A percentile compares a stretch with the other conserved stretches of the same genome.
phyloP scores from a whole-genome alignment of 2,113 vertebrate species.

The Camelus dromedarius region DNA sequence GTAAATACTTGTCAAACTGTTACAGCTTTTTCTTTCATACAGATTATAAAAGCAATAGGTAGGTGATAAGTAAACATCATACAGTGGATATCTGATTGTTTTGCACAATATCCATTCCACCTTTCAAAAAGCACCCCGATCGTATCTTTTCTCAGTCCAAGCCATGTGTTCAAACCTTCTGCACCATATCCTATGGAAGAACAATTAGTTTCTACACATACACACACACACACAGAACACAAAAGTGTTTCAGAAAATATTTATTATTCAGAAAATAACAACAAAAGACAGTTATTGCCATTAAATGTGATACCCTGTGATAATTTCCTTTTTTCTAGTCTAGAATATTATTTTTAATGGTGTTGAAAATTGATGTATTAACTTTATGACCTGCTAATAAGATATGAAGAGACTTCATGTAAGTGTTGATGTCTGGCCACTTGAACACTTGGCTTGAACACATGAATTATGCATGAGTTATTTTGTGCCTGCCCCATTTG shows the following conservation, averaged over 20 bases:
- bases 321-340: neutral
- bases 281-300: neutral
- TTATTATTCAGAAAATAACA: neutral
- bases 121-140: neutral
- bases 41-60: neutral
- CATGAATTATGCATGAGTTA: constrained; percentile 52
- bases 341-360: neutral
- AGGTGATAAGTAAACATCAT: neutral
- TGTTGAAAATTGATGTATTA: neutral
- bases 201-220: neutral
- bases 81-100: neutral
- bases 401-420: neutral
- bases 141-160: neutral
- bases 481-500: constrained; percentile 67
- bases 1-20: neutral
- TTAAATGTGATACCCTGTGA: neutral
- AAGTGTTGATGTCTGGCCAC: neutral
- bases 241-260: neutral
- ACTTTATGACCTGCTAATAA: neutral
- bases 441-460: neutral
- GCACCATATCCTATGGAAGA: neutral
- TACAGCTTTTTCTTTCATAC: neutral
- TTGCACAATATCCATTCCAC: neutral
- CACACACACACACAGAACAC: neutral
- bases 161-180: neutral